Percentiles rank a stretch among this genome's conserved stretches.
phyloP scores from a whole-genome alignment of 1,140 invertebrate genomes.

The Atta texana region DNA sequence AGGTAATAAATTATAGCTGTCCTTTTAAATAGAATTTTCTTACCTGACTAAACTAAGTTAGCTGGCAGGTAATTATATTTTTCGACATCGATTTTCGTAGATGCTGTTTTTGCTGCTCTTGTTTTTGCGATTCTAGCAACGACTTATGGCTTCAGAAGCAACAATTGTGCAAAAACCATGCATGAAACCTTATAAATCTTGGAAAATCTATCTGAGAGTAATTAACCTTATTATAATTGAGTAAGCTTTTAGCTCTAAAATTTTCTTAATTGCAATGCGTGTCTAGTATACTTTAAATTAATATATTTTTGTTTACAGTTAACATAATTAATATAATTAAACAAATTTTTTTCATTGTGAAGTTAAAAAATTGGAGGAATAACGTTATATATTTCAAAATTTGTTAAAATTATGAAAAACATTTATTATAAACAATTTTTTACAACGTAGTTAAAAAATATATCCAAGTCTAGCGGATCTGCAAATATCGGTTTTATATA shows the following conservation, averaged over 20 bases:
- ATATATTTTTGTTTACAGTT: too few relatives aligned
- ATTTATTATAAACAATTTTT: too few relatives aligned
- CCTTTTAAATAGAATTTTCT: background rate
- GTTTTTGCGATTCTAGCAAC: background rate
- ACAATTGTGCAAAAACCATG: background rate
- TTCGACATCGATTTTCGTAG: background rate
- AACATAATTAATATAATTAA: too few relatives aligned
- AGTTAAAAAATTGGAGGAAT: too few relatives aligned
- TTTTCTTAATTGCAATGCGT: background rate
- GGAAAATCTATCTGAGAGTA: background rate
- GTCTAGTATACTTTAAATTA: too few relatives aligned
- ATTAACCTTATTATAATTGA: background rate
- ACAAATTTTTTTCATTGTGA: too few relatives aligned
- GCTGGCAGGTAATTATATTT: background rate
- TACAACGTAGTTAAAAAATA: too few relatives aligned
- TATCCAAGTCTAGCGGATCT: too few relatives aligned
- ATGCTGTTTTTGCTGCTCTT: background rate
- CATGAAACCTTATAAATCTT: background rate
- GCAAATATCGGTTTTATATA: too few relatives aligned
- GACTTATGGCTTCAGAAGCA: background rate
- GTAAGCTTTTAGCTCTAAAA: background rate
- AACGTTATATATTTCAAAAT: too few relatives aligned
- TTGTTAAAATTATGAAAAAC: too few relatives aligned
- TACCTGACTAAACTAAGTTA: constrained; percentile 1
- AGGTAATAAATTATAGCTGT: background rate